phyloP scores from a whole-genome alignment of 1,140 invertebrate genomes.

The Achroia grisella region DNA sequence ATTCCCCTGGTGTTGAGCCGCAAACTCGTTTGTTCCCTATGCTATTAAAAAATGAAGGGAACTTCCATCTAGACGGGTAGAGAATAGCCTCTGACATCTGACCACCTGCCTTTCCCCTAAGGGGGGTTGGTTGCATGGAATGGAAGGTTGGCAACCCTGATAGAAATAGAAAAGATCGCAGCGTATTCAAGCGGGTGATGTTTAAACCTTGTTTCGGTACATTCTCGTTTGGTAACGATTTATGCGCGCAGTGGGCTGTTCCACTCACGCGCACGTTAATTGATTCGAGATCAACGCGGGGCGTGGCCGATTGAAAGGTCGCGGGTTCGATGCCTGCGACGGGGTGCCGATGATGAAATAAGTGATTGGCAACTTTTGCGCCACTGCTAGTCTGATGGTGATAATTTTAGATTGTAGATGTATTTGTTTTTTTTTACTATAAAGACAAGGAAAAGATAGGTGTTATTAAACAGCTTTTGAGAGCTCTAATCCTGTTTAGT shows the following conservation, averaged over 20 bases:
- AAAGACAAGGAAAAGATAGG: too few relatives aligned
- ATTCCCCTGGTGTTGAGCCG: too few relatives aligned
- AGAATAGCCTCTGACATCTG: too few relatives aligned
- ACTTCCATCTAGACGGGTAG: too few relatives aligned
- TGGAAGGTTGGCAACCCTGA: too few relatives aligned
- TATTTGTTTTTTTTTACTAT: not conserved
- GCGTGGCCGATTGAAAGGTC: slow-evolving; percentile 41
- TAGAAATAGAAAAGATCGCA: slow-evolving; percentile 2
- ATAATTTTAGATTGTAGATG: not conserved
- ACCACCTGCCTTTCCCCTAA: too few relatives aligned
- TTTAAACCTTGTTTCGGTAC: slow-evolving; percentile 3
- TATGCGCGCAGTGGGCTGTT: slow-evolving; percentile 31
- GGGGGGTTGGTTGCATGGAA: too few relatives aligned
- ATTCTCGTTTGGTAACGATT: slow-evolving; percentile 16
- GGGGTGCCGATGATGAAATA: not conserved
- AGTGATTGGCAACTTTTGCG: slow-evolving; percentile 1
- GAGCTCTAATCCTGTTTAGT: too few relatives aligned
- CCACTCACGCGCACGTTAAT: slow-evolving; percentile 45
- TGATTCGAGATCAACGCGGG: slow-evolving; percentile 29
- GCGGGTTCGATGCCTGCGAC: slow-evolving; percentile 22
- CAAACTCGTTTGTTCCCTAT: too few relatives aligned
- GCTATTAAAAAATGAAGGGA: too few relatives aligned
- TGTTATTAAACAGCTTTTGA: too few relatives aligned
- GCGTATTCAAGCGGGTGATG: slow-evolving; percentile 6
- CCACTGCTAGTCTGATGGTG: not conserved